Evolutionary conservation across 2,888 invertebrate species (phyloP), one percentile per base, ranked within the genome.

Genomic region (Gymnocheta viridis): DNA sequence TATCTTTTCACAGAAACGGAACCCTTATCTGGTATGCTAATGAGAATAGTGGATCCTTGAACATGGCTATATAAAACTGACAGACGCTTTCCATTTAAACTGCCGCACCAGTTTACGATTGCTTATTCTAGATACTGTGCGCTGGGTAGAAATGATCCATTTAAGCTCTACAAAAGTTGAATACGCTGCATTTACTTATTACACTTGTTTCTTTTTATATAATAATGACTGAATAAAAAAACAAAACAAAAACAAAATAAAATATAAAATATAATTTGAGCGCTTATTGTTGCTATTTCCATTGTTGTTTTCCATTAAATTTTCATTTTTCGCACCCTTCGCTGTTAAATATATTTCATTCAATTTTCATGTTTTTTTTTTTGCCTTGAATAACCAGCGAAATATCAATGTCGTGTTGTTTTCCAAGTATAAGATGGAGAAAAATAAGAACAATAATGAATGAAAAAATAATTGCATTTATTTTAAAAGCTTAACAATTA

Each of bases 401-500:
- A 78, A 47, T 82, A 82, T 82, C 82, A 78, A 82, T 82, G 78
- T 35, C 60, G 32, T 29, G n/a, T 22, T 67, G 24, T 10, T 38
- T 38, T 64, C 10, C 41, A 24, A 24, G 19, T 14, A 49, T 24
- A 29, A 49, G 41, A 35, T 35, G n/a, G 44, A 29, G 3, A 69
- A 27, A 32, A 62, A 51, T 32, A 67, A 54, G 14, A 67, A 73
- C 17, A 79, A 64, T 47, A 67, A 54, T 35, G 29, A n/a, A 35
- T 19, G 51, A 19, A 78, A 51, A 72, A 67, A 67, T 78, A 78
- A 78, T 78, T 74, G 54, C 78, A 78, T 78, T 82, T 78, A 64
- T 72, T 73, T 82, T 62, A 64, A 82, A 82, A 72, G 77, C 82
- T 77, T 72, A 67, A 58, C 73, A 82, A 82, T 82, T 82, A 73